Evolutionary conservation across 2,888 invertebrate species (phyloP).

Genomic region (Sarcophaga carnaria): DNA sequence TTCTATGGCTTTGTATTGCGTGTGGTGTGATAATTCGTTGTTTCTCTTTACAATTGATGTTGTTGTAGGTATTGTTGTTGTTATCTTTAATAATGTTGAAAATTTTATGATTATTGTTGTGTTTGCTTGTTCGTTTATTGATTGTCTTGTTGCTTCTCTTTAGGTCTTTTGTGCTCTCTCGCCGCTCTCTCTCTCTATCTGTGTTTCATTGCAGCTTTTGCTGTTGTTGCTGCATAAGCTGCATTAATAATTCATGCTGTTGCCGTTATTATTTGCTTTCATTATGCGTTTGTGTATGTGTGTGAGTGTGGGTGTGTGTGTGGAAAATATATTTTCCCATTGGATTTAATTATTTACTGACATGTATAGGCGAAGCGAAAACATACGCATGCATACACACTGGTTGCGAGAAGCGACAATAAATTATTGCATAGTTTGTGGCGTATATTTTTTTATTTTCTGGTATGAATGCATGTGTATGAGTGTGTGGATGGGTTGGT

Average conservation of each 20-base stretch:
- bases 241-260: neutral
- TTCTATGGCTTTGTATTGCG: conserved; percentile 42
- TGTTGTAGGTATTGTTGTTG: conserved; percentile 41
- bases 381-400: neutral
- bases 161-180: neutral
- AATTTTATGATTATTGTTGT: conserved; percentile 14
- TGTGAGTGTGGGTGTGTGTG: neutral
- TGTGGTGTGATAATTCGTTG: conserved; percentile 36
- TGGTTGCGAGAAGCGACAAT: neutral
- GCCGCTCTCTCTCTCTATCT: neutral
- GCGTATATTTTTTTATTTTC: conserved; percentile 6
- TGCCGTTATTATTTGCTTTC: conserved; percentile 48
- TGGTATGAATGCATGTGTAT: neutral
- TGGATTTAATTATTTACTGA: conserved; percentile 69
- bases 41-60: conserved; percentile 14
- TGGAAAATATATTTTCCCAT: conserved; percentile 68
- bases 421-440: conserved; percentile 28
- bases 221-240: too few species aligned
- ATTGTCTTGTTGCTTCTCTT: conserved; percentile 17
- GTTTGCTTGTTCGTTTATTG: conserved; percentile 13
- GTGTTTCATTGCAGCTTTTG: too few species aligned
- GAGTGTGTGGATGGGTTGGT: neutral
- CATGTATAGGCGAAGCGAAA: conserved; percentile 55
- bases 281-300: neutral
- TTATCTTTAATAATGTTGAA: neutral